These are phyloP conservation scores for Tiliqua scincoides DNA, from an alignment of 2,113 vertebrate species.

Conservation along the genomic window DNA sequence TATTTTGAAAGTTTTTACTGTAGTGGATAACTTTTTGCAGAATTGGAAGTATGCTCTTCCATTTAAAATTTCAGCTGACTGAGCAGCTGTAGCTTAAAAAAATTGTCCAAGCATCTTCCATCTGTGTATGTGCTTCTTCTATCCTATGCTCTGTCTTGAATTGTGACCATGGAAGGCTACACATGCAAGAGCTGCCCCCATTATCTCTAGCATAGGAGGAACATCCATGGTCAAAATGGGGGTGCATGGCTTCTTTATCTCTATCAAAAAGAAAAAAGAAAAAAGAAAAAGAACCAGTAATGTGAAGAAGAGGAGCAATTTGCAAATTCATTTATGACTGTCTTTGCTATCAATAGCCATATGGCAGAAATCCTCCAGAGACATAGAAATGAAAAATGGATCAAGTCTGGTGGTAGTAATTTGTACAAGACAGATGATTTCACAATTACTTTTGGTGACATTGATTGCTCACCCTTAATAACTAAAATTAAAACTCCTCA, in stretches of 20 bases:
- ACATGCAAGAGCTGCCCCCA: not conserved
- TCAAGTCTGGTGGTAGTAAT: not conserved
- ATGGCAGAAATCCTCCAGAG: not conserved
- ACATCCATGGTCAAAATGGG: not conserved
- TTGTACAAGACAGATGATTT: slow-evolving; percentile 75
- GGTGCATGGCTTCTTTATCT: no score
- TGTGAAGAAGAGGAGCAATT: not conserved
- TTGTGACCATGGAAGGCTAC: not conserved
- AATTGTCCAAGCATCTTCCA: not conserved
- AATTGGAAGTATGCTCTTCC: not conserved
- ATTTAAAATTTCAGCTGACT: not conserved
- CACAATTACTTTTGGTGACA: slow-evolving; percentile 68
- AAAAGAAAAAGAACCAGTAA: not conserved
- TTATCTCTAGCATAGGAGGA: not conserved
- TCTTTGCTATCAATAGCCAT: not conserved
- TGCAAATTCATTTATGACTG: not conserved
- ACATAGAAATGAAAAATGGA: not conserved
- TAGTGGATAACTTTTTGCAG: not conserved
- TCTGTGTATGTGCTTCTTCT: not conserved
- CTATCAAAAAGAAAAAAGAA: no score
- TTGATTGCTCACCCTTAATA: slow-evolving; percentile 75
- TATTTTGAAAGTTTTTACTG: not conserved
- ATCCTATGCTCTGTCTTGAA: not conserved
- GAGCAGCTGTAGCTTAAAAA: not conserved
- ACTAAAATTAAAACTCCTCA: slow-evolving; percentile 75